Conservation (phyloP, 64 coral and sea anemone genomes). For the Actinia tenebrosa region DNA sequence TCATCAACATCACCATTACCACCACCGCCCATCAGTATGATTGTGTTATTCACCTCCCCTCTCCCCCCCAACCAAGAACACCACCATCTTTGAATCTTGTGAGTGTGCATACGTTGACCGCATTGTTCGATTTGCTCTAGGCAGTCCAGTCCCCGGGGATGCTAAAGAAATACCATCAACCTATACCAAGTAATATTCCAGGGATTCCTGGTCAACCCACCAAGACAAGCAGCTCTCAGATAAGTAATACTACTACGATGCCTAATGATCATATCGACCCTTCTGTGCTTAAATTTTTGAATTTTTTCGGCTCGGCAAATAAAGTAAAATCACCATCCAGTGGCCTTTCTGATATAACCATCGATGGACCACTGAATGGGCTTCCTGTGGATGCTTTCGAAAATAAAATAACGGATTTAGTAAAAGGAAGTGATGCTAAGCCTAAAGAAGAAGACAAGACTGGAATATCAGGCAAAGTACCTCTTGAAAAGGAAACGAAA, state of each 20-base stretch:
- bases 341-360: background rate
- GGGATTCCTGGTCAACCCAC: slow-evolving; percentile 1
- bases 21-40: too few relatives aligned
- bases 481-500: background rate
- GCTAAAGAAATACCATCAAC: slow-evolving; percentile 18
- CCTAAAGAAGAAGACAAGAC: background rate
- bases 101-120: slow-evolving; percentile 19
- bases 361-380: background rate
- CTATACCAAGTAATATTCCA: slow-evolving; percentile 2
- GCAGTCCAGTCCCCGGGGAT: slow-evolving; percentile 35
- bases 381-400: background rate
- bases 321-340: background rate
- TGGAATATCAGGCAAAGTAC: background rate
- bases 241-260: background rate
- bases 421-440: background rate
- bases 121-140: slow-evolving; percentile 23
- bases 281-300: background rate
- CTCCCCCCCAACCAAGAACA: too few relatives aligned
- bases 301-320: background rate
- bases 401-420: background rate
- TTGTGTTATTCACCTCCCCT: too few relatives aligned
- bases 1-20: background rate
- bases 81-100: background rate
- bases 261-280: background rate
- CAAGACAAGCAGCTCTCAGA: slow-evolving; percentile 3